phyloP scores from a whole-genome alignment of 2,113 vertebrate species.

The Riparia riparia region DNA sequence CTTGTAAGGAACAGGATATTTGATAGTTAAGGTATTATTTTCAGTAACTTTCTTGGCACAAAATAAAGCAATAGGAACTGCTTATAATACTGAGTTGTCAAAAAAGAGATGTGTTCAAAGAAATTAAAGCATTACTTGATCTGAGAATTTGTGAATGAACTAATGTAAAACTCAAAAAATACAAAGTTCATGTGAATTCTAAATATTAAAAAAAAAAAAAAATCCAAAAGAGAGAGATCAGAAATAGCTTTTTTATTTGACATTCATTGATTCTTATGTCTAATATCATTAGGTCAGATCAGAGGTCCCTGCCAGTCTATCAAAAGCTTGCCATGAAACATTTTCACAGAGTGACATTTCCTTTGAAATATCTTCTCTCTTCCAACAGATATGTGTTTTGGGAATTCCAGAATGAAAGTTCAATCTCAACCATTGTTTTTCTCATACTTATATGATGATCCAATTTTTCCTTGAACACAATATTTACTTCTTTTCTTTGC shows the following conservation, averaged over 20 bases:
- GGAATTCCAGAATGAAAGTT: neutral
- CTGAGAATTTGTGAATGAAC: neutral
- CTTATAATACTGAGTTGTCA: neutral
- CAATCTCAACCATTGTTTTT: neutral
- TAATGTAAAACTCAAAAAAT: neutral
- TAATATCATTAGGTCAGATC: neutral
- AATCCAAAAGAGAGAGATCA: neutral
- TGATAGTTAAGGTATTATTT: neutral
- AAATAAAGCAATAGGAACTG: neutral
- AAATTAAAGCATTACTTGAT: neutral
- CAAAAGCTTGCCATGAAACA: neutral
- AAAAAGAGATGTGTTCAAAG: neutral
- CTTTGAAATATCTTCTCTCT: neutral
- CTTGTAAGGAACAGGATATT: neutral
- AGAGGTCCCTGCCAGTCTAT: neutral
- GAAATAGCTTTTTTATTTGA: neutral
- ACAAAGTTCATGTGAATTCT: neutral
- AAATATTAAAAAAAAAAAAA: neutral
- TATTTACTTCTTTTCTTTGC: neutral
- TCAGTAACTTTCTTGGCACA: neutral
- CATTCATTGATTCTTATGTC: neutral
- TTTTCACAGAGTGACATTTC: neutral
- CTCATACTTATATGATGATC: neutral
- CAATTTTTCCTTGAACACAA: neutral
- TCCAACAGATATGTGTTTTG: neutral